Conservation (phyloP, 2,888 invertebrate genomes). For the Caenorhabditis sp. region DNA sequence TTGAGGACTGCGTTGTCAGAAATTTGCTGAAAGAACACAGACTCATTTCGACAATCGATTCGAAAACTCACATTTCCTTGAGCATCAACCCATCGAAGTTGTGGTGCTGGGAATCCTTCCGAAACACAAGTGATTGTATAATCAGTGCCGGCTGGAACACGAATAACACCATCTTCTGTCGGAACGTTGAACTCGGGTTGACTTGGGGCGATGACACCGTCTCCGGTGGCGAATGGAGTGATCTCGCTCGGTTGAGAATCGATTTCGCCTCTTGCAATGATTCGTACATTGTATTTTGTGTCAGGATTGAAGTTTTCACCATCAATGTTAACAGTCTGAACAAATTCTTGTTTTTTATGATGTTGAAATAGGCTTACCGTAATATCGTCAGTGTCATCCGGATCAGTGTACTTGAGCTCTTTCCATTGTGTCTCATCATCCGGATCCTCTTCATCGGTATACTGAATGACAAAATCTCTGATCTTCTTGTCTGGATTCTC, state of each 20-base stretch:
- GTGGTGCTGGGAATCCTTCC: conserved; percentile 66
- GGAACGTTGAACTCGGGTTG: conserved; percentile 66
- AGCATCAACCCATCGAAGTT: conserved; percentile 65
- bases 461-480: conserved; percentile 64
- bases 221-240: conserved; percentile 58
- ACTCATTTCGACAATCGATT: not conserved
- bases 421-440: conserved; percentile 68
- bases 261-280: conserved; percentile 67
- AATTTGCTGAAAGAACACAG: conserved; percentile 48
- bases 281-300: conserved; percentile 64
- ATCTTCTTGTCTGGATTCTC: conserved; percentile 63
- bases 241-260: conserved; percentile 62
- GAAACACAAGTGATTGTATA: conserved; percentile 59
- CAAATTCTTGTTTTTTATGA: not conserved
- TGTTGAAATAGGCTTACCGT: conserved; percentile 13
- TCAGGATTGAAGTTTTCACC: conserved; percentile 70
- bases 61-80: conserved; percentile 66
- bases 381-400: conserved; percentile 53
- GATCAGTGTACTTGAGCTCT: conserved; percentile 61
- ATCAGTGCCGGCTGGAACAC: conserved; percentile 66
- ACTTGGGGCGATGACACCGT: conserved; percentile 67
- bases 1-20: conserved; percentile 58
- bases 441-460: conserved; percentile 65
- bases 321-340: conserved; percentile 56
- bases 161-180: conserved; percentile 59